Percentiles rank a stretch among this genome's conserved stretches.
phyloP scores from a whole-genome alignment of 2,888 invertebrate genomes.

The Mythimna vitellina region DNA sequence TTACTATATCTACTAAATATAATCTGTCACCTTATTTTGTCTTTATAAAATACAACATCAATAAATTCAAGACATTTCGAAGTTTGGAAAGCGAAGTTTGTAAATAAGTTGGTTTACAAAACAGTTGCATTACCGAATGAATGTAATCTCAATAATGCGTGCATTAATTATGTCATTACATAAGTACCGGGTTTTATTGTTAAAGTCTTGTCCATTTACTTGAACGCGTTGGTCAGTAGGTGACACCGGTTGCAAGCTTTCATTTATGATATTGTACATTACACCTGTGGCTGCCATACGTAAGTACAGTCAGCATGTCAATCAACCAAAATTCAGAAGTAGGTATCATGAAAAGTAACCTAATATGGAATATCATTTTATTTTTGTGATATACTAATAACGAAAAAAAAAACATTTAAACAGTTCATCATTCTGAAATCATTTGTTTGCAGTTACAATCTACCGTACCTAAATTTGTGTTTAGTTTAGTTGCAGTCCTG shows the following conservation, averaged over 20 bases:
- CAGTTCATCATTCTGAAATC: too few relatives aligned
- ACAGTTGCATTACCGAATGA: conserved; percentile 12
- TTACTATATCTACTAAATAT: conserved; percentile 3
- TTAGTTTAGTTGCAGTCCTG: too few relatives aligned
- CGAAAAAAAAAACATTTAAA: too few relatives aligned
- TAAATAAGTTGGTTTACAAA: conserved; percentile 17
- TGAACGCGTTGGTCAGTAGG: conserved; percentile 19
- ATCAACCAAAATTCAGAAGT: neutral
- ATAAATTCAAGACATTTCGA: conserved; percentile 10
- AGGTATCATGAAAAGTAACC: too few relatives aligned
- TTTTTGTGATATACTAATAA: too few relatives aligned
- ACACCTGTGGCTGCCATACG: conserved; percentile 11
- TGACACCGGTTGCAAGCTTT: conserved; percentile 41
- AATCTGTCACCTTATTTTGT: neutral
- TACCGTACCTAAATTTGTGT: too few relatives aligned
- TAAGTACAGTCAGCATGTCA: conserved; percentile 25
- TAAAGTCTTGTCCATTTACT: conserved; percentile 16
- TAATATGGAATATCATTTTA: too few relatives aligned
- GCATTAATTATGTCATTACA: conserved; percentile 25
- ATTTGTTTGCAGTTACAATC: too few relatives aligned
- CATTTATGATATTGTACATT: conserved; percentile 38
- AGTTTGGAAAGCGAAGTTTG: conserved; percentile 1
- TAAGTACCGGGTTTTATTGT: conserved; percentile 29
- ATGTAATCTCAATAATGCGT: conserved; percentile 18
- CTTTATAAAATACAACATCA: conserved; percentile 3